phyloP scores from a whole-genome alignment of 2,888 invertebrate species.

The Nudaria mundana region DNA sequence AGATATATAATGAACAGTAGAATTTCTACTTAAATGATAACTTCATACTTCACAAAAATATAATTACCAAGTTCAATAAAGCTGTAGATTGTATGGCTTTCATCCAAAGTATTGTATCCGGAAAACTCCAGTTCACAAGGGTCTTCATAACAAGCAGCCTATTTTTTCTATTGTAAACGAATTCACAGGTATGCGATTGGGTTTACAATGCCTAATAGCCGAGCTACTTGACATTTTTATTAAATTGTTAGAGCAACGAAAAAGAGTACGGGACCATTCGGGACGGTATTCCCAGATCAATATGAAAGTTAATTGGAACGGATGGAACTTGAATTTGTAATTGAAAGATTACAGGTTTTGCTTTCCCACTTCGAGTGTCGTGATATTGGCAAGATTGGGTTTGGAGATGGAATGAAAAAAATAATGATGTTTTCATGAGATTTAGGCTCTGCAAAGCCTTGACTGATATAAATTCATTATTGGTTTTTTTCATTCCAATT shows the following conservation, averaged over 20 bases:
- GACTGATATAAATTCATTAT: constrained; percentile 10
- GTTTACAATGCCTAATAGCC: constrained; percentile 13
- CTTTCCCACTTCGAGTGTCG: constrained; percentile 39
- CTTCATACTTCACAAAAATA: no score
- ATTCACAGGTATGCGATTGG: constrained; percentile 16
- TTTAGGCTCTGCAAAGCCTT: constrained; percentile 12
- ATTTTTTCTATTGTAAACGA: constrained; percentile 15
- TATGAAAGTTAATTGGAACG: constrained; percentile 68
- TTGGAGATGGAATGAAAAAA: constrained; percentile 16
- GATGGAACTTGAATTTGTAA: constrained; percentile 68
- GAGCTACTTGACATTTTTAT: constrained; percentile 38
- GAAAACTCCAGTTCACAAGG: not conserved
- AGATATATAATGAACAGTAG: no score
- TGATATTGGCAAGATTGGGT: constrained; percentile 38
- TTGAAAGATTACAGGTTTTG: constrained; percentile 64
- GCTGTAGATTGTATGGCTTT: constrained; percentile 3
- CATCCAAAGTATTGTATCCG: constrained; percentile 5
- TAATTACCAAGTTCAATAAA: no score
- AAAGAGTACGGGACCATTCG: constrained; percentile 47
- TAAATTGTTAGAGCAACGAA: constrained; percentile 47
- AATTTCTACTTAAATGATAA: no score
- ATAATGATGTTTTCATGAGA: constrained; percentile 26
- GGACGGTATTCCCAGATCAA: constrained; percentile 52
- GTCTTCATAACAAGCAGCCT: constrained; percentile 3
- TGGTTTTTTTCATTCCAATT: constrained; percentile 9